These are phyloP conservation scores for Hermetia illucens DNA, from an alignment of 1,140 invertebrate species.

Conservation along the genomic window DNA sequence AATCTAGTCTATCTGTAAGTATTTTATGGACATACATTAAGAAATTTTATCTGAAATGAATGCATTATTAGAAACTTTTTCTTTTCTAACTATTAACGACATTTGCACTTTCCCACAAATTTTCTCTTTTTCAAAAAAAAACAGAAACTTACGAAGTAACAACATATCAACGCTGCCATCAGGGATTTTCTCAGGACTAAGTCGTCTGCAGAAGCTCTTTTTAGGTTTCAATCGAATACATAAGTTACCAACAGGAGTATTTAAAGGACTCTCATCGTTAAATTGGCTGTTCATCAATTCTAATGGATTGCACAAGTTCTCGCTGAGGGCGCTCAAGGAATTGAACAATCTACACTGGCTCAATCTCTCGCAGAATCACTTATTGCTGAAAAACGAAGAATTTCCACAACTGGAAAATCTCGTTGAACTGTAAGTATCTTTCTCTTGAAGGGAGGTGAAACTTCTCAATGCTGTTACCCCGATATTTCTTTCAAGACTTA, in stretches of 20 bases:
- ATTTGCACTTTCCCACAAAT: no score
- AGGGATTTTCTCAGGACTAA: slow-evolving; percentile 16
- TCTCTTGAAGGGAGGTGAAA: no score
- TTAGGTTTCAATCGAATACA: slow-evolving; percentile 33
- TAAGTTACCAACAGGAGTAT: slow-evolving; percentile 26
- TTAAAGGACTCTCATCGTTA: slow-evolving; percentile 30
- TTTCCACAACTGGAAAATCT: slow-evolving; percentile 34
- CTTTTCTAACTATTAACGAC: no score
- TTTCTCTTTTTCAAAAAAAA: no score
- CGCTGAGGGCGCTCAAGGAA: slow-evolving; percentile 29
- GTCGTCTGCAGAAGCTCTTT: slow-evolving; percentile 18
- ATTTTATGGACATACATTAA: slow-evolving; percentile 15
- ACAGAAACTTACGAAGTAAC: slow-evolving; percentile 20
- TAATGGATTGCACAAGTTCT: slow-evolving; percentile 21
- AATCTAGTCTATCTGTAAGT: slow-evolving; percentile 19
- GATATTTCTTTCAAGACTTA: no score
- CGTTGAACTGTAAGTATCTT: slow-evolving; percentile 38
- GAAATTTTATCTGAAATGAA: background rate
- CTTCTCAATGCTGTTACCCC: no score
- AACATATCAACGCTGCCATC: slow-evolving; percentile 26
- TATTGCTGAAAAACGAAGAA: slow-evolving; percentile 29
- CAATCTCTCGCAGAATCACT: slow-evolving; percentile 34
- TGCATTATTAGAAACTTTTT: no score
- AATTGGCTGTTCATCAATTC: slow-evolving; percentile 32
- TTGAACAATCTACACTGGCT: slow-evolving; percentile 31